Conservation (phyloP, 92 coral and sea anemone genomes). For the Palythoa grandis region DNA sequence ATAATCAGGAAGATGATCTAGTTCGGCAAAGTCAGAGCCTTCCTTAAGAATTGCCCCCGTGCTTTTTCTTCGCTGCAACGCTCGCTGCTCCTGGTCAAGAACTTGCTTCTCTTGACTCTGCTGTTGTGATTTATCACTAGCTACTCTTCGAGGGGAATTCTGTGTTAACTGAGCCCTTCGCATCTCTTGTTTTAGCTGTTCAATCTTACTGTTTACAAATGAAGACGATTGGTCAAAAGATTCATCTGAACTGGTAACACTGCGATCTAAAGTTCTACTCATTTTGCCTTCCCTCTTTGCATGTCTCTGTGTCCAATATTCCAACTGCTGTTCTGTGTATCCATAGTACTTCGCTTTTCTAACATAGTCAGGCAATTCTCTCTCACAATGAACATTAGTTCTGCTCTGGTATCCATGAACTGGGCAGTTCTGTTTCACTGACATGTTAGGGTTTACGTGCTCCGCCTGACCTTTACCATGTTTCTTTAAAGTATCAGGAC, state of each 20-base stretch:
- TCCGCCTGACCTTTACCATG: neutral
- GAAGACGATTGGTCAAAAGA: neutral
- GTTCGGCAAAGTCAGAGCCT: conserved; percentile 26
- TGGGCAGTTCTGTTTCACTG: conserved; percentile 9
- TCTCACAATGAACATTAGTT: neutral
- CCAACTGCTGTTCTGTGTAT: conserved; percentile 37
- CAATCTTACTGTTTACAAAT: conserved; percentile 30
- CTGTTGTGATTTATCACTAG: conserved; percentile 34
- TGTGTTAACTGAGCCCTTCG: conserved; percentile 36
- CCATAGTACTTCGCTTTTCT: conserved; percentile 40
- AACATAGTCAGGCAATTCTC: conserved; percentile 20
- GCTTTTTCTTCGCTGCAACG: conserved; percentile 24
- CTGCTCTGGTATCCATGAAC: neutral
- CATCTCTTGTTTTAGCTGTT: conserved; percentile 44
- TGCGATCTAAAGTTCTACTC: conserved; percentile 3
- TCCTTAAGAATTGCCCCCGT: conserved; percentile 29
- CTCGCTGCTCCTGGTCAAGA: conserved; percentile 34
- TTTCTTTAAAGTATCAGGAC: neutral
- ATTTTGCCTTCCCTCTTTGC: conserved; percentile 20
- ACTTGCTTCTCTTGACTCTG: conserved; percentile 34
- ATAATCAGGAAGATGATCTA: conserved; percentile 42
- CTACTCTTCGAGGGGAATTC: conserved; percentile 38
- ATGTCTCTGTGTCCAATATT: conserved; percentile 41
- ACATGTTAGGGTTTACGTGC: neutral
- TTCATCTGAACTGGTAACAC: conserved; percentile 1